These are phyloP conservation scores for Lasius fuliginosus DNA, from an alignment of 2,888 invertebrate genomes.

Conservation along the genomic window DNA sequence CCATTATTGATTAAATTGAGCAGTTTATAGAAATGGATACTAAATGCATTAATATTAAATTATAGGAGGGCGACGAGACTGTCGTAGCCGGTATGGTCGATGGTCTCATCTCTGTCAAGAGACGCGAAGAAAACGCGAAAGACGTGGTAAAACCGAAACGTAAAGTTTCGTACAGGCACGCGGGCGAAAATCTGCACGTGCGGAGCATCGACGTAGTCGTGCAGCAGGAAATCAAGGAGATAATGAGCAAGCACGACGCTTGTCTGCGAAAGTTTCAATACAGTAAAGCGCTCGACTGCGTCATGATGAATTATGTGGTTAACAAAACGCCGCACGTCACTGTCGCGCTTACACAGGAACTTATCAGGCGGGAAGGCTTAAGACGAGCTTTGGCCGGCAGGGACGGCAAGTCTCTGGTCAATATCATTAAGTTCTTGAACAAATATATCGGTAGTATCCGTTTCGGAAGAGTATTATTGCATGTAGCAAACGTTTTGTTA, in stretches of 20 bases:
- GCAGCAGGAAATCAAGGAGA: constrained; percentile 84
- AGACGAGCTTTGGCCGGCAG: constrained; percentile 92
- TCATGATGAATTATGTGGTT: constrained; percentile 88
- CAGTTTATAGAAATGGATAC: constrained; percentile 15
- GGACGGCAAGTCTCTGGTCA: constrained; percentile 89
- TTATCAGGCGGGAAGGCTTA: constrained; percentile 94
- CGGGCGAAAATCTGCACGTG: constrained; percentile 81
- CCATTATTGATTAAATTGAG: constrained; percentile 18
- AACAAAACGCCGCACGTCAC: constrained; percentile 92
- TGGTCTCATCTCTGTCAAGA: constrained; percentile 95
- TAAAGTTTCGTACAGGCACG: constrained; percentile 87
- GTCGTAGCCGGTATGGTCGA: constrained; percentile 97
- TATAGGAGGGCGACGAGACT: constrained; percentile 91
- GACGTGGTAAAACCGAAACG: constrained; percentile 82
- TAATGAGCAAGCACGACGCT: constrained; percentile 89
- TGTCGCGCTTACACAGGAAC: constrained; percentile 94
- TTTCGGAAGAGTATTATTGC: constrained; percentile 91
- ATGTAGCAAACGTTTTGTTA: constrained; percentile 91
- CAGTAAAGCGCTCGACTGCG: constrained; percentile 92
- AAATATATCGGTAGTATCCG: constrained; percentile 91
- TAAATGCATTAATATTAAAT: constrained; percentile 51
- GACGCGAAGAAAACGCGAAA: constrained; percentile 89
- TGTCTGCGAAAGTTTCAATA: constrained; percentile 94
- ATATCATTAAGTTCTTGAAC: constrained; percentile 92
- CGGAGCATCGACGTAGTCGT: constrained; percentile 88